Conservation (phyloP, 1,140 invertebrate genomes). For the Drosophila kanapiae region DNA sequence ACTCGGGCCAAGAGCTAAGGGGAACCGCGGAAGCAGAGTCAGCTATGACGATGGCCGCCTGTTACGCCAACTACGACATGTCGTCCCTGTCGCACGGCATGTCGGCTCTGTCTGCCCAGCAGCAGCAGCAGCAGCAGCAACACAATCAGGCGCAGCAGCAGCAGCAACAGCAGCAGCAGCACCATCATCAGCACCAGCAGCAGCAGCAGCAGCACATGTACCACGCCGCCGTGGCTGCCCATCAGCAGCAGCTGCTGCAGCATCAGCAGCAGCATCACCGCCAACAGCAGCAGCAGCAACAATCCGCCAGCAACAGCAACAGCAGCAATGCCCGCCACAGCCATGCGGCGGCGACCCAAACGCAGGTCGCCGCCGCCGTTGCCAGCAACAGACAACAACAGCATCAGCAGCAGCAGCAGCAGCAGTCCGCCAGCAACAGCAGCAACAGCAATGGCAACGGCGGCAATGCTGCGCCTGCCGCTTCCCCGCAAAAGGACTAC, state of each 20-base stretch:
- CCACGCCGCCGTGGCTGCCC: constrained; percentile 65
- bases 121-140: constrained; percentile 67
- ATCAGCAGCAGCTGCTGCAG: constrained; percentile 73
- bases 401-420: constrained; percentile 53
- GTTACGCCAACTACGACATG: constrained; percentile 85
- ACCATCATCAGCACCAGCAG: constrained; percentile 62
- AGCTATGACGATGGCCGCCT: constrained; percentile 85
- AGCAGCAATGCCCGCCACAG: constrained; percentile 46
- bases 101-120: constrained; percentile 54
- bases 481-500: constrained; percentile 88
- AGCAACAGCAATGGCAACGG: constrained; percentile 50
- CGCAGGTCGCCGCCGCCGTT: constrained; percentile 60
- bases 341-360: constrained; percentile 64
- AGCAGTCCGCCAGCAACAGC: constrained; percentile 46
- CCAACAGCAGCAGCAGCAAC: constrained; percentile 49
- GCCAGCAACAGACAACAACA: constrained; percentile 60
- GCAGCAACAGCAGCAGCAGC: constrained; percentile 63
- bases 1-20: constrained; percentile 19
- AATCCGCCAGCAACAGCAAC: constrained; percentile 42
- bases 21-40: constrained; percentile 22
- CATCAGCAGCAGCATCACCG: constrained; percentile 66
- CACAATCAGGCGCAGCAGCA: constrained; percentile 64
- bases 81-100: constrained; percentile 71
- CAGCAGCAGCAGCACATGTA: constrained; percentile 77
- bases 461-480: constrained; percentile 31